Evolutionary conservation across 2,113 vertebrate genomes (phyloP).

Genomic region (Aldabrachelys gigantea): DNA sequence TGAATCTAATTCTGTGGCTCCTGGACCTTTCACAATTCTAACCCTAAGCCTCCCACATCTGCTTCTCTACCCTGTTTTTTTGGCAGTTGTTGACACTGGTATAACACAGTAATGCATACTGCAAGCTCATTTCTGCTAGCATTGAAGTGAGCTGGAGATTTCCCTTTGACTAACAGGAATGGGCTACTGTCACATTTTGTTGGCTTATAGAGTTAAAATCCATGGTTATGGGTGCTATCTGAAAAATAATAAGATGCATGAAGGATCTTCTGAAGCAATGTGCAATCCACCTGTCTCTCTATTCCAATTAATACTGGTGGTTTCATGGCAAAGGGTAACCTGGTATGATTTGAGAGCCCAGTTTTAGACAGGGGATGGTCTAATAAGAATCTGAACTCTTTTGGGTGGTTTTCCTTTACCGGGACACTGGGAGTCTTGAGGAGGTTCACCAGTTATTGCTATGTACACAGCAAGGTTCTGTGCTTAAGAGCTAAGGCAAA

Average conservation of each 20-base stretch:
- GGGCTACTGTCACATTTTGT: background rate
- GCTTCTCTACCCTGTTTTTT: background rate
- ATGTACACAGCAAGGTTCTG: background rate
- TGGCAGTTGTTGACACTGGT: accelerated
- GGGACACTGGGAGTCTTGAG: background rate
- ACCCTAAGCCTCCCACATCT: accelerated
- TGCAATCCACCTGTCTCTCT: background rate
- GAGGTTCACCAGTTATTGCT: background rate
- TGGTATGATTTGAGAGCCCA: background rate
- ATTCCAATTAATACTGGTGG: background rate
- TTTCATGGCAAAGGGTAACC: background rate
- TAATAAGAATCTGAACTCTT: background rate
- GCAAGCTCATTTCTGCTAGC: accelerated
- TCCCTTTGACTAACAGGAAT: accelerated
- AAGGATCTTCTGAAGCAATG: background rate
- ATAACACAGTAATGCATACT: accelerated
- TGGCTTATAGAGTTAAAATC: background rate
- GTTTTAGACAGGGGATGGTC: background rate
- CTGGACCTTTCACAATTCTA: background rate
- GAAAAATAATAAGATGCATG: background rate
- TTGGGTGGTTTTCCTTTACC: background rate
- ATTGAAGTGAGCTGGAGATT: background rate
- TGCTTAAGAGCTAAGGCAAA: background rate
- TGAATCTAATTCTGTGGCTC: background rate
- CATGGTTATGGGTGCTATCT: background rate